Percentiles rank a stretch among this genome's conserved stretches.
These are phyloP conservation scores for Noctuana brunneofusca DNA, from an alignment of 2,888 invertebrate genomes.

Conservation along the genomic window DNA sequence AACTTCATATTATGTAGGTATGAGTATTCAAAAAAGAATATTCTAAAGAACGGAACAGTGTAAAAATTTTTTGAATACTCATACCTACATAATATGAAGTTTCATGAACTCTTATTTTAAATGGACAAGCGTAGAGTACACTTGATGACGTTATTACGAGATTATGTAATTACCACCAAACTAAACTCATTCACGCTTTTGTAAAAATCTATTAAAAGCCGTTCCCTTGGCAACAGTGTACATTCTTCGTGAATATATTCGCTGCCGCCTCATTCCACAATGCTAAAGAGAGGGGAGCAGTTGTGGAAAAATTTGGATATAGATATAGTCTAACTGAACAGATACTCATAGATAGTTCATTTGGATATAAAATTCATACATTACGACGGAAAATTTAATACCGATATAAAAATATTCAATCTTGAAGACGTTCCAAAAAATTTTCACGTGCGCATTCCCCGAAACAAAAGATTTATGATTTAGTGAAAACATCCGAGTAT, in stretches of 20 bases:
- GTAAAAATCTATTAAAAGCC: conserved; percentile 35
- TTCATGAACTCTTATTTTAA: too few relatives aligned
- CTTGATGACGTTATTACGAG: conserved; percentile 5
- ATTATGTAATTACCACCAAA: conserved; percentile 31
- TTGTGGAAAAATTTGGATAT: background rate
- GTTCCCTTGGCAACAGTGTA: conserved; percentile 38
- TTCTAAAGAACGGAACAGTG: too few relatives aligned
- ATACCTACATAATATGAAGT: too few relatives aligned
- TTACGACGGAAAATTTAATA: background rate
- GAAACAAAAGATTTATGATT: background rate
- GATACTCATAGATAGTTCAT: background rate
- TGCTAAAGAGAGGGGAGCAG: background rate
- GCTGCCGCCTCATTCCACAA: conserved; percentile 21
- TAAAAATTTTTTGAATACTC: too few relatives aligned
- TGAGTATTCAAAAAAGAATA: too few relatives aligned
- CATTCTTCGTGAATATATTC: conserved; percentile 19
- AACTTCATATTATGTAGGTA: too few relatives aligned
- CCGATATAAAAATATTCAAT: conserved; percentile 21
- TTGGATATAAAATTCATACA: background rate
- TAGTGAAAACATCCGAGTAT: background rate
- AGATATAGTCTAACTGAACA: background rate
- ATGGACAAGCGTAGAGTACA: conserved; percentile 4
- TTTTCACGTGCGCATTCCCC: background rate
- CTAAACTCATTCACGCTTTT: conserved; percentile 34
- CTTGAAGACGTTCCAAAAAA: conserved; percentile 37